Percentiles rank a stretch among this genome's conserved stretches.
Conservation (phyloP, 1,140 invertebrate genomes). For the Brachionus angularis region DNA sequence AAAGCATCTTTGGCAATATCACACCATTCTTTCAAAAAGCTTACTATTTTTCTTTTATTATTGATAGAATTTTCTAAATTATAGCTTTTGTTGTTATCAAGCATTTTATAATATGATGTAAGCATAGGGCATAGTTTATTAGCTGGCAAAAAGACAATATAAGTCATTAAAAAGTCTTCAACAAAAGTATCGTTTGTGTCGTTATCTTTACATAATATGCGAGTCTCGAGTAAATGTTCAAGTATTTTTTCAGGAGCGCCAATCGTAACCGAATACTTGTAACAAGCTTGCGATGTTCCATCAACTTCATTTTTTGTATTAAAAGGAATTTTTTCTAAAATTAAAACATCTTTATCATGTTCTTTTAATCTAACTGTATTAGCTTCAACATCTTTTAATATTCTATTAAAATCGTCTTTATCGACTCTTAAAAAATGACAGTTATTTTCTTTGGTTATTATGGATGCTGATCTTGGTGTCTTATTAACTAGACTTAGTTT, state of each 20-base stretch:
- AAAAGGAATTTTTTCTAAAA: slow-evolving; percentile 70
- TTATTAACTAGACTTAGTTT: slow-evolving; percentile 82
- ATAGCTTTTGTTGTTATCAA: slow-evolving; percentile 4
- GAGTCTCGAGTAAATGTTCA: slow-evolving; percentile 77
- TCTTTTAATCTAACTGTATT: slow-evolving; percentile 81
- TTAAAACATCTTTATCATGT: slow-evolving; percentile 77
- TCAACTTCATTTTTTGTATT: slow-evolving; percentile 49
- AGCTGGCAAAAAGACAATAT: slow-evolving; percentile 77
- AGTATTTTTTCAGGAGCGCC: slow-evolving; percentile 81
- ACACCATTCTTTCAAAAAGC: slow-evolving; percentile 75
- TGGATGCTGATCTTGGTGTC: slow-evolving; percentile 78
- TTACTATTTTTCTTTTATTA: slow-evolving; percentile 71
- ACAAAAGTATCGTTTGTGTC: slow-evolving; percentile 65
- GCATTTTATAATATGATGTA: slow-evolving; percentile 61
- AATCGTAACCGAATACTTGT: slow-evolving; percentile 78
- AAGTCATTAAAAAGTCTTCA: slow-evolving; percentile 80
- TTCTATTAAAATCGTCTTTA: slow-evolving; percentile 81
- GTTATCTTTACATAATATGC: slow-evolving; percentile 63
- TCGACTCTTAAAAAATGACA: slow-evolving; percentile 79
- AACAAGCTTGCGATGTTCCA: slow-evolving; percentile 61
- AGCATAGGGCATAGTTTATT: slow-evolving; percentile 72
- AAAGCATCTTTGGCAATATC: slow-evolving; percentile 69
- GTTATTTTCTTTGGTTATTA: slow-evolving; percentile 74
- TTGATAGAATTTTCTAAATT: background rate
- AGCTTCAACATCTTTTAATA: slow-evolving; percentile 76